Percentiles rank a stretch among this genome's conserved stretches.
phyloP scores from a whole-genome alignment of 2,797 vertebrate genomes.

The Clarias pachynema region DNA sequence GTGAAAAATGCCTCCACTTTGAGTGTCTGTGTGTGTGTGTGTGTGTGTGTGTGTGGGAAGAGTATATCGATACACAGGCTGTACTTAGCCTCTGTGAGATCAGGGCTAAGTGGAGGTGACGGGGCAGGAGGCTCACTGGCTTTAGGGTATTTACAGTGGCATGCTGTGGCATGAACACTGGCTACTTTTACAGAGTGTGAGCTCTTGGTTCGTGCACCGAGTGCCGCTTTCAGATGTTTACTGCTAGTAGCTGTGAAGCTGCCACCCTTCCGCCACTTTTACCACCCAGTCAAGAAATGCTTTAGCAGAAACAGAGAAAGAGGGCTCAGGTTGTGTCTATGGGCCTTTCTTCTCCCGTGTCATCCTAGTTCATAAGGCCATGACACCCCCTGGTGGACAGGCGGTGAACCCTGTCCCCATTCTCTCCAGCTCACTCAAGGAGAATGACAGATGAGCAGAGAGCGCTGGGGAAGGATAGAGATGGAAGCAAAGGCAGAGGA shows the following conservation, averaged over 20 bases:
- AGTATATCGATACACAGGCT: conserved; percentile 7
- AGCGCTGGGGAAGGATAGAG: conserved; percentile 15
- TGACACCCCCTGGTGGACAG: conserved; percentile 65
- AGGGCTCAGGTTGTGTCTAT: conserved; percentile 28
- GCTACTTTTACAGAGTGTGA: conserved; percentile 28
- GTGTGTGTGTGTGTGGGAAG: background rate
- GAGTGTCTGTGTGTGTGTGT: background rate
- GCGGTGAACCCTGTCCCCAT: conserved; percentile 56
- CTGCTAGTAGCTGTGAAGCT: conserved; percentile 35
- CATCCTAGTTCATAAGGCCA: conserved; percentile 61
- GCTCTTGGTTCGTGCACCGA: conserved; percentile 23
- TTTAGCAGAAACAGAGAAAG: conserved; percentile 16
- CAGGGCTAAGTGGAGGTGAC: conserved; percentile 14
- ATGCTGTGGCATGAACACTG: background rate
- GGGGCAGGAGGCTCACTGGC: conserved; percentile 7
- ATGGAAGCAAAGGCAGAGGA: conserved; percentile 18
- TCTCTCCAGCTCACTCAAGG: conserved; percentile 49
- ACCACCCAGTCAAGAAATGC: conserved; percentile 55
- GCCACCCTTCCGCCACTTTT: conserved; percentile 52
- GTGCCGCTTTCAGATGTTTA: conserved; percentile 49
- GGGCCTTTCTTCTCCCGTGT: conserved; percentile 42
- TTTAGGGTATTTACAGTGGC: conserved; percentile 2
- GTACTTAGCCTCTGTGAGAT: conserved; percentile 10
- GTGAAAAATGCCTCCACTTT: conserved; percentile 53
- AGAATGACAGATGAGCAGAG: conserved; percentile 52